Base-by-base conservation (phyloP, 2,888 invertebrate species). In the Drosophila picticornis region DNA sequence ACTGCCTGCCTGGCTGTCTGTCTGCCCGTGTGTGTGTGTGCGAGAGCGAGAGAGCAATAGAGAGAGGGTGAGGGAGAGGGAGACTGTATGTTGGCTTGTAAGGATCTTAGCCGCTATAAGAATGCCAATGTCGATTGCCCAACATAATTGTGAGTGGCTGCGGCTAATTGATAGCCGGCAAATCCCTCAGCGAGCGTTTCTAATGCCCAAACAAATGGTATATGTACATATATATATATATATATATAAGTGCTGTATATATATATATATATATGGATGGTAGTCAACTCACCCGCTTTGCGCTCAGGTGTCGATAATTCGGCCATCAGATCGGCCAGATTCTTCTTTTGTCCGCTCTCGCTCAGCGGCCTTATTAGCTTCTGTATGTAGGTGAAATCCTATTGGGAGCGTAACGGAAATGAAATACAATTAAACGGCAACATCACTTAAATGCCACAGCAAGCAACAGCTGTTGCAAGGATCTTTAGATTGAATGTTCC, bases 331-430 rank as follows among this genome's bases (percentile, higher is more conserved):
- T 93, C 93, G 70, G 85, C 84, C 43, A 93, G 73, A 48, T 91
- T 93, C 69, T 92, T 92, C 89, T 93, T 93, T 85, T 91, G 92
- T 59, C 93, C 93, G 63, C 83, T 69, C 72, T 92, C 92, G 76
- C 83, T 87, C 61, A 92, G 74, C 43, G 93, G 93, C 59, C 92
- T 78, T 70, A 93, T 91, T 76, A 93, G 80, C 84, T 92, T 93
- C 75, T 93, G 93, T 55, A 82, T 80, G 69, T 92, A 93, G 29
- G 91, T 93, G 25, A 92, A 92, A 82, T 93, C 93, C 93, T 93
- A 70, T 57, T 85, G 81, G 64, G 48, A 63, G 60, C 61, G 56
- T 71, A 60, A 51, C 55, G 60, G 65, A 65, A 46, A 63, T 16
- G 13, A 31, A 29, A 27, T 27, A 34, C 31, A 50, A 57, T 48